These are phyloP conservation scores for Protophormia terraenovae DNA, from an alignment of 2,888 invertebrate species.

Conservation along the genomic window DNA sequence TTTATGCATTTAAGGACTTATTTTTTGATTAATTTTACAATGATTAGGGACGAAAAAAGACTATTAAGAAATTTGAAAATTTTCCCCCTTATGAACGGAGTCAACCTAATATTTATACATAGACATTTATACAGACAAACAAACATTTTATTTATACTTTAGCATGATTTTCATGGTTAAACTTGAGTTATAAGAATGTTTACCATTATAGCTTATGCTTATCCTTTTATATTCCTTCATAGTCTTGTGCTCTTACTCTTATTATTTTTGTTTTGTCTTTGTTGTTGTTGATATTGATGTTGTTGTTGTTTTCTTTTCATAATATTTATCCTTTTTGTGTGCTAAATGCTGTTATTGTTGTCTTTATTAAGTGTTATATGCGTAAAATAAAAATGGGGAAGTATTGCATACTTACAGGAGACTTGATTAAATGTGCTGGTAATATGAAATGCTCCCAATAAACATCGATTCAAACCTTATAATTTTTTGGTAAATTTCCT, in stretches of 20 bases:
- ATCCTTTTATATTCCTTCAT: slow-evolving; percentile 71
- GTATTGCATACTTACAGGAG: background rate
- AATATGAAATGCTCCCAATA: no score
- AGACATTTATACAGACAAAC: slow-evolving; percentile 18
- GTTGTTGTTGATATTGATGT: slow-evolving; percentile 40
- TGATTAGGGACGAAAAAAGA: no score
- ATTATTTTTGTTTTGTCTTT: slow-evolving; percentile 14
- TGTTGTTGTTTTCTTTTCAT: slow-evolving; percentile 56
- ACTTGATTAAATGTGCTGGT: slow-evolving; percentile 17
- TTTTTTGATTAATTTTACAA: no score
- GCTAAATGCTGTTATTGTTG: slow-evolving; percentile 66
- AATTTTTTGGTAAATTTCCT: no score
- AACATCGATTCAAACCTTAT: no score
- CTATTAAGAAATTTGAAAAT: no score
- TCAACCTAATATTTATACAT: background rate
- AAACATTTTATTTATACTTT: slow-evolving; percentile 29
- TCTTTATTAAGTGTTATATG: slow-evolving; percentile 70
- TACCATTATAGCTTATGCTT: slow-evolving; percentile 39
- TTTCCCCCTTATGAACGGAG: no score
- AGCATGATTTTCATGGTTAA: slow-evolving; percentile 63
- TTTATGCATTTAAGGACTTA: no score
- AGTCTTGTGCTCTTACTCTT: background rate
- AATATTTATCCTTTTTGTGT: slow-evolving; percentile 53
- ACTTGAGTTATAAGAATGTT: slow-evolving; percentile 50
- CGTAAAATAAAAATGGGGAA: slow-evolving; percentile 47